Base-by-base conservation (phyloP, 1,140 invertebrate genomes). In the Bombus waltoni region DNA sequence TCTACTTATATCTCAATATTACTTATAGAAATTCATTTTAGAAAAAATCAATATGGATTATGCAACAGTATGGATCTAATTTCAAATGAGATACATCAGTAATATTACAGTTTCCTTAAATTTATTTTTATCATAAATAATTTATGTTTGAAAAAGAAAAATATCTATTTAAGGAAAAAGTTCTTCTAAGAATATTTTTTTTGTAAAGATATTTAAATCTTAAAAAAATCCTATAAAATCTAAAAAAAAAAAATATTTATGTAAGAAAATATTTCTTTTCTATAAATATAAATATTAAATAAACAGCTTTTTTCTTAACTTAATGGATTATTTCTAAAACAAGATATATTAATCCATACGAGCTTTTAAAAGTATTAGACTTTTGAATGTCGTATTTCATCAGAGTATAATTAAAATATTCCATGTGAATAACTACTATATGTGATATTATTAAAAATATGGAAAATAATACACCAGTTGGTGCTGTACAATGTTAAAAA, bases 361-460 rank as follows among this genome's bases (percentile, higher is more conserved):
- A 72, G 9, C 40, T 71, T 72, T 35, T 59, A 40, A 79, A 71
- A 22, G 11, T 62, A 62, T 70, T 84, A 84, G 62, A 66, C 62
- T 68, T 76, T 83, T 83, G 40, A 77, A 83, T 76, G 62, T 38
- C 35, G 9, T 68, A 38, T 11, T 83, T 53, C 62, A 53, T 79
- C 66, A 79, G 44, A 84, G 53, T 70, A 59, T 70, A 42, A 70
- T 78, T 65, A 62, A 79, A 85, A 47, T 85, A 85, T 85, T 85
- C 83, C 77, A 71, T 73, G 83, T 65, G 77, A 80, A 85, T 80
- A 85, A 85, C 83, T 80, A 62, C 83, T 85, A 62, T 85, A 85
- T 85, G 83, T 86, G 80, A 86, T 86, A 86, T 83, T 83, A 85
- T 53, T 74, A 74, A 81, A 85, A 81, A 74, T 85, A 81, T 71